Base-by-base conservation (phyloP, 2,113 vertebrate species). In the Paramisgurnus dabryanus region DNA sequence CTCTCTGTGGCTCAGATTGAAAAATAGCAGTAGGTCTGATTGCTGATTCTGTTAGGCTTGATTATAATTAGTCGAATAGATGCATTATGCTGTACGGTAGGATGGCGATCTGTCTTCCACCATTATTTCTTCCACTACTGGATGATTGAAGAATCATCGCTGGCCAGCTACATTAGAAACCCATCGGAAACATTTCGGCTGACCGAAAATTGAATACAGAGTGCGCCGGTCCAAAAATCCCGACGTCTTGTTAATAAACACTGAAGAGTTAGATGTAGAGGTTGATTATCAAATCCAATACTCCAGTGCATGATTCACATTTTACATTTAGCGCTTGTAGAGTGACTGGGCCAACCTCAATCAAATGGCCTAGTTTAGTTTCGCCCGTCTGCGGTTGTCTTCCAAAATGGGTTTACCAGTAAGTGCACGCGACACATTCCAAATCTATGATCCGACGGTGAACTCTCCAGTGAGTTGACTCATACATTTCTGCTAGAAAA, bases 21-120 rank as follows among this genome's bases (percentile, higher is more conserved):
- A 45, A 75, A 63, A 63, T 34, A 1, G 40, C 34, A 18, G 72
- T 57, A 49, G 58, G 43, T 63, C 58, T 63, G 72, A 75, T 75
- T 75, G 74, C 45, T 50, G 61, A 76, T 76, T 76, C 61, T 75
- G 72, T 75, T 49, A 34, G n/a, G 40, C 72, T 75, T 75, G 58
- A 76, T 76, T 76, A 66, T 40, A 55, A 76, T 76, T 76, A 76
- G 47, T 66, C 74, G 43, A 41, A 55, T 63, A 63, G 72, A 61
- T 75, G 58, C 12, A 13, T 57, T 22, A 17, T 2, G 8, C 13
- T n/a, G 27, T 15, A 55, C 27, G 5, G 57, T 40, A 75, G 57
- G 57, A 47, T 11, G 18, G 9, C 4, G 18, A 12, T 64, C 13
- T 27, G 40, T 22, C 22, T 27, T 73, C 50, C 6, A n/a, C 12